These are phyloP conservation scores for Spea multiplicata DNA, from an alignment of 2,113 vertebrate genomes.

Conservation along the genomic window DNA sequence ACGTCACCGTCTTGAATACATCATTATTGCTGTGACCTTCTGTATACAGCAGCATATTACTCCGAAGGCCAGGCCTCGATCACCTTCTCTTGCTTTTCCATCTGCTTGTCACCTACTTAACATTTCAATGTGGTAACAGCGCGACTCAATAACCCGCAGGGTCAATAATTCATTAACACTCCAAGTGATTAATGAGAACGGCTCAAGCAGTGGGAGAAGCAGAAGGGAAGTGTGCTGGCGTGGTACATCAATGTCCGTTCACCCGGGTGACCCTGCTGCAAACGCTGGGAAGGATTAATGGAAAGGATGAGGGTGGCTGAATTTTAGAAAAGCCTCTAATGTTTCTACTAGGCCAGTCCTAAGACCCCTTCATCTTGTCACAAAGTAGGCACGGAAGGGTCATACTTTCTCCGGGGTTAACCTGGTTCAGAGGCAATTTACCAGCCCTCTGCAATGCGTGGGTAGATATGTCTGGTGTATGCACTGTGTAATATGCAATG, in stretches of 20 bases:
- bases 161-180: slow-evolving; percentile 41
- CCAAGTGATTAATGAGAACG: slow-evolving; percentile 18
- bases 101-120: slow-evolving; percentile 21
- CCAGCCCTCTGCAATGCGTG: no score
- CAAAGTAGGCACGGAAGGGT: no score
- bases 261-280: slow-evolving; percentile 20
- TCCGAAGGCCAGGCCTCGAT: slow-evolving; percentile 5
- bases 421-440: no score
- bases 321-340: slow-evolving; percentile 27
- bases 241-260: slow-evolving; percentile 21
- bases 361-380: not conserved
- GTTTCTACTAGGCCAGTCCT: slow-evolving; percentile 1
- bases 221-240: not conserved
- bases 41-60: not conserved
- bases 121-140: slow-evolving; percentile 18
- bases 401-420: no score
- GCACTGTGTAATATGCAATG: no score
- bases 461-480: no score
- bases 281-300: slow-evolving; percentile 19
- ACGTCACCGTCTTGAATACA: no score
- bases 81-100: not conserved
- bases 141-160: slow-evolving; percentile 10
- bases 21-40: no score
- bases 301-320: slow-evolving; percentile 5
- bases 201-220: not conserved